Evolutionary conservation across 2,113 vertebrate species (phyloP).

Genomic region (Nothobranchius furzeri): DNA sequence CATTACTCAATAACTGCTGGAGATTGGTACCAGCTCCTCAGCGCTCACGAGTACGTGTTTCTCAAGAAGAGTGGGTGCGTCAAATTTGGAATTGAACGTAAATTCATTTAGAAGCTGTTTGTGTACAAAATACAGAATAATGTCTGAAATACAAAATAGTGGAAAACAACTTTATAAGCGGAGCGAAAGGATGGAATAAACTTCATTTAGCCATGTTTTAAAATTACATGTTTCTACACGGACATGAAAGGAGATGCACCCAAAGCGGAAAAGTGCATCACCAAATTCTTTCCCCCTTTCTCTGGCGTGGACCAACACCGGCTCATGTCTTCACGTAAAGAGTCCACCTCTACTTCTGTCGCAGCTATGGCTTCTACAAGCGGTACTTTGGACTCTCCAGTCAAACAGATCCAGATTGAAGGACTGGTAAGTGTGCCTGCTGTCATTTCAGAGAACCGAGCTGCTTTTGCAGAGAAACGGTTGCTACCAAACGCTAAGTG

Average conservation of each 20-base stretch:
- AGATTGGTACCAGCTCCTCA: too few species aligned
- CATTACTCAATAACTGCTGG: too few species aligned
- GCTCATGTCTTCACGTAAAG: conserved; percentile 58
- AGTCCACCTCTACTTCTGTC: conserved; percentile 5
- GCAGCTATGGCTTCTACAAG: conserved; percentile 29
- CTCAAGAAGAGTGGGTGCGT: too few species aligned
- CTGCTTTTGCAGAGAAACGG: background rate
- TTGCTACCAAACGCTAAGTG: conserved; percentile 8
- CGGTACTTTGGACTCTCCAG: conserved; percentile 70
- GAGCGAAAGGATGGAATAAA: too few species aligned
- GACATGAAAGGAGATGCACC: background rate
- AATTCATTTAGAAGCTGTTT: too few species aligned
- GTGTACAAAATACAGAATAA: too few species aligned
- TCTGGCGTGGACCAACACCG: conserved; percentile 47
- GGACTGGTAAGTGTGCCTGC: conserved; percentile 67
- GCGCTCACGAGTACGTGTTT: too few species aligned
- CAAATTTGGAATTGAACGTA: too few species aligned
- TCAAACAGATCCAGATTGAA: conserved; percentile 79
- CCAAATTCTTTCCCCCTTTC: conserved; percentile 15
- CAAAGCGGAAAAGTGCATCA: conserved; percentile 63
- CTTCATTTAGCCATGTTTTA: too few species aligned
- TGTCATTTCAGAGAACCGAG: rapidly evolving
- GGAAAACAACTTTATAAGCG: background rate
- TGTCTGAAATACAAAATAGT: background rate
- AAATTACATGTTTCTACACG: conserved; percentile 53